Base-by-base conservation (phyloP, 2,888 invertebrate genomes). In the Magallana nippona region DNA sequence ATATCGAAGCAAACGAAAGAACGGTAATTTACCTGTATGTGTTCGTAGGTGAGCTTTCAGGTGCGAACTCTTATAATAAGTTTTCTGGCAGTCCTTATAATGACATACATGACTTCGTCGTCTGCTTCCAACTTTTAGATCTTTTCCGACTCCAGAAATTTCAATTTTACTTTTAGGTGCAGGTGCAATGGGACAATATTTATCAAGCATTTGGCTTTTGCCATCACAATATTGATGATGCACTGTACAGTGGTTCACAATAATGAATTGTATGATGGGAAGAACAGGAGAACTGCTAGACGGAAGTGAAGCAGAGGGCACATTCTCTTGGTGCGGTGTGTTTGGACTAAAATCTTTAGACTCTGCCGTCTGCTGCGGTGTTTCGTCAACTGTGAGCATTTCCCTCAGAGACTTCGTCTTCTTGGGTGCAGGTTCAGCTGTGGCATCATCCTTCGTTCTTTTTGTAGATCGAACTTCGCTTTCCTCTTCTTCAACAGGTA, bases 11-110 rank as follows among this genome's bases (percentile, higher is more conserved):
- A 19, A 15, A n/a, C 2, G 19, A 19, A 19, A 60, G 19, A 60
- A 19, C n/a, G n/a, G 44, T 44, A 44, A 44, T 8, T 84, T 87
- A 92, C 92, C 92, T 88, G 92, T 92, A 82, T 98, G 98, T 1
- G 97, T 98, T 88, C 98, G 96, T 85, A 97, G 97, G 95, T 98
- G 98, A 1, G 98, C 98, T 93, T 98, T 98, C 88, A 98, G 95
- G 95, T 98, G 98, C n/a, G 98, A 98, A 79, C 98, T 98, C 94
- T 98, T 98, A 95, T 98, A 98, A 95, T 98, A 98, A 93, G 98
- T 98, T 94, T 98, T 98, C 84, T 97, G 97, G 94, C 98, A 98
- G 88, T 90, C 89, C 17, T 87, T 86, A 86, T 89, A 93, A 32
- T 89, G 87, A 87, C 94, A 94, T 8, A 85, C 87, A 84, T 93